These are phyloP conservation scores for Podilymbus podiceps DNA, from an alignment of 2,113 vertebrate genomes.

Conservation along the genomic window DNA sequence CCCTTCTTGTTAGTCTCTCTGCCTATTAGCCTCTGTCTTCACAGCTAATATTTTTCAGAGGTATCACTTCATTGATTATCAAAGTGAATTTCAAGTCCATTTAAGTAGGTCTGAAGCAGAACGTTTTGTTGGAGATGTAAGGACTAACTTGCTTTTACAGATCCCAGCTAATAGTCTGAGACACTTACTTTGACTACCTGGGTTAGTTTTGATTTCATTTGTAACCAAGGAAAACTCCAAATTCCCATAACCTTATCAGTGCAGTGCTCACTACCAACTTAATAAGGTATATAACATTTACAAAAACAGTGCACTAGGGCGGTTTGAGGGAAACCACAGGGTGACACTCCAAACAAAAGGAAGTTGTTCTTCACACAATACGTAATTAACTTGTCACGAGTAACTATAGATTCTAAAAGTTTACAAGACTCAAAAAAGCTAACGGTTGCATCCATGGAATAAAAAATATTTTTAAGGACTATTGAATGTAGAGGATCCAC, in stretches of 20 bases:
- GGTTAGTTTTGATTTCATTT: neutral
- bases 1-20: neutral
- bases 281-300: neutral
- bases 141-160: neutral
- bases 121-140: rapidly evolving
- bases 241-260: neutral
- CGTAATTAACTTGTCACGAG: neutral
- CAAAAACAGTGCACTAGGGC: neutral
- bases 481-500: neutral
- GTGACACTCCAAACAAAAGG: neutral
- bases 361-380: neutral
- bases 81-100: neutral
- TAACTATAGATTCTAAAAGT: neutral
- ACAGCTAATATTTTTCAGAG: neutral
- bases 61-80: neutral
- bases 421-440: neutral
- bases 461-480: neutral
- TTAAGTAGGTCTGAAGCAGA: neutral
- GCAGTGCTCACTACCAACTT: neutral
- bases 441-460: neutral
- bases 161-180: neutral
- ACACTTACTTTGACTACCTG: neutral
- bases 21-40: neutral
- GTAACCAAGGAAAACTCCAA: neutral
- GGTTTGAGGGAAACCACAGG: neutral